A percentile compares a stretch with the other conserved stretches of the same genome.
Conservation (phyloP, 2,888 invertebrate species). For the Cosmopolites sordidus region DNA sequence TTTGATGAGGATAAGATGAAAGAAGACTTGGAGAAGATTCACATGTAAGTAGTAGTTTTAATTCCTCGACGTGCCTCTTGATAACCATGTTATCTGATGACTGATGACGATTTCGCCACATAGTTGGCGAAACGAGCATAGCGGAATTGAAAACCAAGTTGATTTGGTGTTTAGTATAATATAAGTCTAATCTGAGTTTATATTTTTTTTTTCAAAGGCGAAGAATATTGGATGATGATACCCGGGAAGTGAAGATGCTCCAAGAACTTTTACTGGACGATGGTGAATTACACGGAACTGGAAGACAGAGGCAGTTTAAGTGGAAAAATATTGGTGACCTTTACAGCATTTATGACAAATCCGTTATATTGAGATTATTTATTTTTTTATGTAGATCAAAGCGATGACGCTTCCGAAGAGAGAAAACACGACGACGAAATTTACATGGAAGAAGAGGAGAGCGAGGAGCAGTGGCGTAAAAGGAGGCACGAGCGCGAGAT, state of each 20-base stretch:
- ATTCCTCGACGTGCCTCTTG: neutral
- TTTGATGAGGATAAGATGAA: slow-evolving; percentile 75
- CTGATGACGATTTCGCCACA: no score
- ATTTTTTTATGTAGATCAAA: neutral
- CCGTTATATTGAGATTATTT: no score
- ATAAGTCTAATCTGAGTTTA: no score
- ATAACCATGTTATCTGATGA: no score
- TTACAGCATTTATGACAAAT: neutral
- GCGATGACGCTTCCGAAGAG: neutral
- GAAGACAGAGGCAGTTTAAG: slow-evolving; percentile 73
- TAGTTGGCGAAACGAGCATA: no score
- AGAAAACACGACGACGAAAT: slow-evolving; percentile 47
- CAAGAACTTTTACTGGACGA: slow-evolving; percentile 87
- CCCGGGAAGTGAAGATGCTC: slow-evolving; percentile 74
- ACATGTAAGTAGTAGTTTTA: no score
- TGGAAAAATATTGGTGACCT: slow-evolving; percentile 76
- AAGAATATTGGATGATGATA: slow-evolving; percentile 82
- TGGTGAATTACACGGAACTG: slow-evolving; percentile 76
- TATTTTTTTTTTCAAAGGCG: slow-evolving; percentile 53
- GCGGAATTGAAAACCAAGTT: no score
- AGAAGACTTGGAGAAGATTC: slow-evolving; percentile 77
- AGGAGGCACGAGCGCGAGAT: slow-evolving; percentile 76
- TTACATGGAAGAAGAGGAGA: slow-evolving; percentile 67
- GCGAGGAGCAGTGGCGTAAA: slow-evolving; percentile 74
- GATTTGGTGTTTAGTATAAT: no score